Percentiles rank a stretch among this genome's conserved stretches.
phyloP scores from a whole-genome alignment of 2,888 invertebrate genomes.

The Limnephilus auricula region DNA sequence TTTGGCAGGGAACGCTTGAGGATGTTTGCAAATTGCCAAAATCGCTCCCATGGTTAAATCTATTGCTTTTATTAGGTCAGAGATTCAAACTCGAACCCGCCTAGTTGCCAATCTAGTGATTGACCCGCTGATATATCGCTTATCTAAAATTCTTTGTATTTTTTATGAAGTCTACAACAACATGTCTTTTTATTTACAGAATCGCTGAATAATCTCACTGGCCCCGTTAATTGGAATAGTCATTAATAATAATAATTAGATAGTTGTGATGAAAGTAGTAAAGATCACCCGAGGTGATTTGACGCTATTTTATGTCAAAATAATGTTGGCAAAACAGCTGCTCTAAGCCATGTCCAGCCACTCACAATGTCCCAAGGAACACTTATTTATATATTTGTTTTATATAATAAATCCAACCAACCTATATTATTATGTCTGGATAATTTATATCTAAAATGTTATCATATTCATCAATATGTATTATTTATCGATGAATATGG shows the following conservation, averaged over 20 bases:
- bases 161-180: conserved; percentile 3
- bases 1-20: too few relatives aligned
- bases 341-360: background rate
- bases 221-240: conserved; percentile 34
- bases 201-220: conserved; percentile 52
- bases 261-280: conserved; percentile 25
- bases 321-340: background rate
- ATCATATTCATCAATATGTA: background rate
- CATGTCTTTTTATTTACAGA: conserved; percentile 49
- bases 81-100: background rate
- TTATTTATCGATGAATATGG: conserved; percentile 23
- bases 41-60: too few relatives aligned
- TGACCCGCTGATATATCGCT: background rate
- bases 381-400: conserved; percentile 10
- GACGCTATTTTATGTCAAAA: background rate
- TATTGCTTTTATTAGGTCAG: too few relatives aligned
- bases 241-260: conserved; percentile 24
- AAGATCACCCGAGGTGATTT: conserved; percentile 4
- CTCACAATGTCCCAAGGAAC: conserved; percentile 10
- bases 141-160: background rate
- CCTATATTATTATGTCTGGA: conserved; percentile 12
- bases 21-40: too few relatives aligned
- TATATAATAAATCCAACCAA: background rate
- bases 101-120: background rate
- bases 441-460: conserved; percentile 2